Evolutionary conservation across 2,888 invertebrate species (phyloP), one percentile per base, ranked within the genome.

Genomic region (Drosophila helvetica): DNA sequence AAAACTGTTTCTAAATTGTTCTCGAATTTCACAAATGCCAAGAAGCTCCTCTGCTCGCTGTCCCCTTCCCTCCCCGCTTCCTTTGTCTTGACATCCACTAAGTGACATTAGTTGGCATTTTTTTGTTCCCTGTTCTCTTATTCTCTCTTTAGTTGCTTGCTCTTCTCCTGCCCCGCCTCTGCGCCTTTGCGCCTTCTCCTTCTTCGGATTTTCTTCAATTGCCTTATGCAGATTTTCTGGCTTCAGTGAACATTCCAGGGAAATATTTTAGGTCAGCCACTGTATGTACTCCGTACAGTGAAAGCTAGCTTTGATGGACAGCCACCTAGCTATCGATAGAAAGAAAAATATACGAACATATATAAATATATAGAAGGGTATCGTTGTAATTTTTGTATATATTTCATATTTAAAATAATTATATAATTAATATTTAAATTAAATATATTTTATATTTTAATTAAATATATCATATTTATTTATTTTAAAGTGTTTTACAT

Each of bases 1-100:
- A 62, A 85, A 86, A 71, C 79, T 68, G 88, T 75, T 72, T 56
- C 78, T 68, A 88, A 83, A 88, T 85, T 88, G 86, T 79, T 38
- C 88, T 86, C 75, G 60, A 82, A 74, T 75, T 82, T 88, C 69
- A 55, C 15, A 38, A 38, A 38, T n/a, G 38, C 15, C 38, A 38
- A 38, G 73, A 15, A 38, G 75, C 74, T n/a, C n/a, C n/a, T n/a
- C n/a, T n/a, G n/a, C n/a, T n/a, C n/a, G n/a, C n/a, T n/a, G n/a
- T n/a, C n/a, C n/a, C n/a, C 8, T 1, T 12, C 22, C 18, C 4
- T 10, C 56, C 12, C 12, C 12, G 0, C 10, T 10, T 30, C 33
- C 38, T n/a, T 38, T 38, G 15, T 38, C 33, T 38, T 30, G 56
- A 42, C 70, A 66, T 82, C 62, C 25, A 52, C 67, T 68, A 68